Conservation (phyloP, 2,797 vertebrate species). For the Petrocephalus schoutedeni region DNA sequence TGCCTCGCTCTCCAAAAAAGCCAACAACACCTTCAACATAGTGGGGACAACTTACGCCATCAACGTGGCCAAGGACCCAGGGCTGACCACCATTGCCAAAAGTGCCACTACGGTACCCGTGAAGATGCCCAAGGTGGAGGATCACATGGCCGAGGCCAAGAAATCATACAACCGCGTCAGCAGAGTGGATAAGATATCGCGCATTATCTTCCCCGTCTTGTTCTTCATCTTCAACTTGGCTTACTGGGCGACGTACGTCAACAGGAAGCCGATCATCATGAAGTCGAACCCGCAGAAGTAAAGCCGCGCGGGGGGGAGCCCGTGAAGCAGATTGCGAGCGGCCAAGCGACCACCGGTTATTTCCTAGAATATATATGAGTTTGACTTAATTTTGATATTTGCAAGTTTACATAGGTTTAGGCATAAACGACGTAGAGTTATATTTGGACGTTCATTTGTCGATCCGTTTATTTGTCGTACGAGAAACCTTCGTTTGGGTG, state of each 20-base stretch:
- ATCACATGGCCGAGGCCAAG: conserved; percentile 80
- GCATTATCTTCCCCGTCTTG: conserved; percentile 94
- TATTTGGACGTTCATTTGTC: conserved; percentile 37
- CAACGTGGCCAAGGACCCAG: conserved; percentile 86
- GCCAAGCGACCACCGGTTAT: conserved; percentile 35
- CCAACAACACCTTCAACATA: conserved; percentile 96
- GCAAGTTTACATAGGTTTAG: conserved; percentile 49
- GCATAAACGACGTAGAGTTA: conserved; percentile 40
- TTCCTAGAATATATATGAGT: conserved; percentile 44
- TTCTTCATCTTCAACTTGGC: conserved; percentile 98
- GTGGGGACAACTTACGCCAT: conserved; percentile 93
- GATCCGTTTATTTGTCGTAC: conserved; percentile 46
- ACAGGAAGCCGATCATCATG: conserved; percentile 88
- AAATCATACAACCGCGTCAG: conserved; percentile 98
- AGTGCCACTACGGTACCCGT: conserved; percentile 64
- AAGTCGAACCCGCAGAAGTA: conserved; percentile 86
- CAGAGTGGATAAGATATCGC: conserved; percentile 99
- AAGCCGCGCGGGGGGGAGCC: conserved; percentile 31
- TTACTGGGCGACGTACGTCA: conserved; percentile 98
- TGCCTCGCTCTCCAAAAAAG: conserved; percentile 82
- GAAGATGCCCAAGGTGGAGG: conserved; percentile 74
- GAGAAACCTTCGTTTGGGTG: conserved; percentile 43
- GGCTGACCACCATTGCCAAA: conserved; percentile 86
- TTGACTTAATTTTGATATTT: conserved; percentile 49
- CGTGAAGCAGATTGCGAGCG: background rate